Evolutionary conservation across 2,888 invertebrate genomes (phyloP).

Genomic region (Phengaris alcon): DNA sequence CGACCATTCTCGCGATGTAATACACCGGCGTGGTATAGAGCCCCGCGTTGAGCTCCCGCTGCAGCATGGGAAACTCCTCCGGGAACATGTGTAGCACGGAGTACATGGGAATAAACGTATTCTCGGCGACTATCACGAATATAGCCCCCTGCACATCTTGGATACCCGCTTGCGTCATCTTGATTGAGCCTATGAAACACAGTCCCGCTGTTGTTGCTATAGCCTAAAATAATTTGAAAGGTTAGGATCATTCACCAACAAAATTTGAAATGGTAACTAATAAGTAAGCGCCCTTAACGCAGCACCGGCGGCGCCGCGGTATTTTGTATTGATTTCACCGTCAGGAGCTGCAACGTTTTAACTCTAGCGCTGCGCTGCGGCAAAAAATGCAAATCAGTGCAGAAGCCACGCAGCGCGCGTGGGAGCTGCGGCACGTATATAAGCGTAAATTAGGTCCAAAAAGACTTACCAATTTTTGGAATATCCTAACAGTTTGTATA

Average conservation of each 20-base stretch:
- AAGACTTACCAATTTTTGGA: constrained; percentile 88
- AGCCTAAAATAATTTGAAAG: constrained; percentile 61
- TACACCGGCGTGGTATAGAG: constrained; percentile 89
- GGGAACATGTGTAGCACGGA: constrained; percentile 92
- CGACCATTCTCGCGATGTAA: constrained; percentile 87
- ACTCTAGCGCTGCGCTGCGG: no score
- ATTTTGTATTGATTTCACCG: no score
- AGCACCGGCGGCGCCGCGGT: no score
- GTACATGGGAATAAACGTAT: constrained; percentile 95
- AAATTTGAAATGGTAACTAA: no score
- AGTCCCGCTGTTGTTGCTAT: constrained; percentile 89
- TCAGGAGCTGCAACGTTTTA: no score
- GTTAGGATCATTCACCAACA: no score
- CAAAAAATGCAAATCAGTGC: no score
- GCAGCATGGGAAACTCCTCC: constrained; percentile 86
- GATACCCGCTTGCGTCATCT: constrained; percentile 87
- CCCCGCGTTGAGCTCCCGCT: constrained; percentile 90
- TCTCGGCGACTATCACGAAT: constrained; percentile 93
- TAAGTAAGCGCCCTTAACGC: no score
- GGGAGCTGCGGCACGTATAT: no score
- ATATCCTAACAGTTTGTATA: constrained; percentile 85
- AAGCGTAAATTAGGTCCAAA: no score
- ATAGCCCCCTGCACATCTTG: constrained; percentile 93
- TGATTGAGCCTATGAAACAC: constrained; percentile 88
- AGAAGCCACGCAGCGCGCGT: no score